Base-by-base conservation (phyloP, 2,113 vertebrate species). In the Cyanistes caeruleus region DNA sequence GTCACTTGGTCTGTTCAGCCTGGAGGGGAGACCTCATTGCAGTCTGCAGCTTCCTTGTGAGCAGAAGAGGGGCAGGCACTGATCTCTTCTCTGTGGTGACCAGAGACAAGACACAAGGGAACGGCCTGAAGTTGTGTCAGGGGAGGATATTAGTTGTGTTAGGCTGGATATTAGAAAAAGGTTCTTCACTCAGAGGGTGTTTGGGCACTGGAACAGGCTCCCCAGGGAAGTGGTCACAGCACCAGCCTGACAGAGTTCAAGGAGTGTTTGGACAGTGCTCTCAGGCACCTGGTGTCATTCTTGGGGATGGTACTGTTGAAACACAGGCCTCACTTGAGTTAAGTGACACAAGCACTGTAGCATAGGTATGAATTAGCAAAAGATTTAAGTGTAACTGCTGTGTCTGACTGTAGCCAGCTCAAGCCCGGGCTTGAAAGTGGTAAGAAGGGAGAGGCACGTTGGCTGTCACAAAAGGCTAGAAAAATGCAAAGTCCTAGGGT, bases 181-280 rank as follows among this genome's bases (percentile, higher is more conserved):
- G 7, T 21, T 76, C 5, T 35, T 67, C 13, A 16, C 10, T 16
- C 16, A 35, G 30, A 35, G 52, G 13, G 30, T 49, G 51, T 2
- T 0, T 58, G 43, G 19, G 35, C 13, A 21, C 35, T 67, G 52
- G 58, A 21, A 25, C 35, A 58, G 49, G 30, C 35, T 85, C 30
- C 31, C 35, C 20, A 14, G 30, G 15, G 52, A 4, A 55, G 31
- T 21, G 25, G 13, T 25, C 52, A 51, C 35, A 4, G 20, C 44
- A 51, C 5, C 31, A 25, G 23, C 43, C 83, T 59, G 31, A 0
- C 24, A 48, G 20, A 67, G 52, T 2, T 51, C 52, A 31, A 31
- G 52, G 0, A 30, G 30, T 1, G 3, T 11, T 35, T 7, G 31
- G 31, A 5, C 31, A 22, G 3, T 5, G 9, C 0, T 0, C 21